These are phyloP conservation scores for Ictalurus punctatus DNA, from an alignment of 2,113 vertebrate genomes.

Conservation along the genomic window DNA sequence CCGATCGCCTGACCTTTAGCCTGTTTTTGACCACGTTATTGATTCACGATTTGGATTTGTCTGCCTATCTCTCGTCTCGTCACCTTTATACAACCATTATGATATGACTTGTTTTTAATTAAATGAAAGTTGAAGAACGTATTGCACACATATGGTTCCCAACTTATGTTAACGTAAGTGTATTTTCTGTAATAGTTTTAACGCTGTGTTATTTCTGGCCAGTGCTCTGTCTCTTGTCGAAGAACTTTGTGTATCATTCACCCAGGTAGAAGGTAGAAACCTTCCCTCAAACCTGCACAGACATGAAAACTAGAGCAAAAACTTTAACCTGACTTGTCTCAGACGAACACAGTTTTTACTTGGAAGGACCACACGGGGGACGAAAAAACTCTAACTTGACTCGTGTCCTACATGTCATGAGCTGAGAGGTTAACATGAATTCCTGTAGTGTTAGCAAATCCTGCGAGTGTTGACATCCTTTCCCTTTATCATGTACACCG, in stretches of 20 bases:
- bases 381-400: conserved; percentile 21
- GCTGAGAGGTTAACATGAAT: conserved; percentile 51
- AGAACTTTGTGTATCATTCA: conserved; percentile 13
- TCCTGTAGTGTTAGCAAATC: conserved; percentile 60
- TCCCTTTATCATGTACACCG: conserved; percentile 57
- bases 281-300: conserved; percentile 10
- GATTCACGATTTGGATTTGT: too few species aligned
- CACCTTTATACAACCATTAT: neutral
- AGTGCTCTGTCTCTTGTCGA: neutral
- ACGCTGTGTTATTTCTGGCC: neutral
- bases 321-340: conserved; percentile 20
- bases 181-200: neutral
- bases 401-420: conserved; percentile 24
- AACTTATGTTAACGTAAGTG: neutral
- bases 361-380: conserved; percentile 29
- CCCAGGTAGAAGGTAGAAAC: neutral
- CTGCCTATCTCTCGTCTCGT: too few species aligned
- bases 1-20: too few species aligned
- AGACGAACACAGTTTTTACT: conserved; percentile 29
- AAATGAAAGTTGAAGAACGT: neutral
- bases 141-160: neutral
- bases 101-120: neutral
- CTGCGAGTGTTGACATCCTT: conserved; percentile 54
- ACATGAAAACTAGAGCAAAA: conserved; percentile 16
- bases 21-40: too few species aligned